Evolutionary conservation across 1,140 invertebrate genomes (phyloP).

Genomic region (Heliconius hermathena): DNA sequence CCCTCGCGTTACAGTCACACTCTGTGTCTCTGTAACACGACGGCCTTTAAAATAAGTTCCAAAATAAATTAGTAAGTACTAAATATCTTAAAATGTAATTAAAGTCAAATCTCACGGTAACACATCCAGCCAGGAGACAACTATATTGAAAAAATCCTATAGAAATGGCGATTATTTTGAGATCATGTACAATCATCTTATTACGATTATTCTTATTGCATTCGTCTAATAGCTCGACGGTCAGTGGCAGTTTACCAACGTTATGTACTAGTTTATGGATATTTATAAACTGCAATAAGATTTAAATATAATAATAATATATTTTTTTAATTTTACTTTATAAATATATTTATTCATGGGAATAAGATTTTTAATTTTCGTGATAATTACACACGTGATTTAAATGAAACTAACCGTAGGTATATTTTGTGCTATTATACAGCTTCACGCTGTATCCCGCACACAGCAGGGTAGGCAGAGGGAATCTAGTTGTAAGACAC

Average conservation of each 20-base stretch:
- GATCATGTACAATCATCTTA: slow-evolving; percentile 57
- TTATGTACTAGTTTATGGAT: slow-evolving; percentile 51
- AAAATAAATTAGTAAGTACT: neutral
- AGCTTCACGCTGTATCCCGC: no score
- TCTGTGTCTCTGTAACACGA: no score
- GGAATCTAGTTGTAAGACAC: no score
- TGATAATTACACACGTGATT: no score
- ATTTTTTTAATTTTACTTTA: no score
- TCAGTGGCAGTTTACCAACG: slow-evolving; percentile 46
- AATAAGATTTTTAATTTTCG: no score
- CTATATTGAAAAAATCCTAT: slow-evolving; percentile 60
- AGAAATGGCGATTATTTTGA: slow-evolving; percentile 60
- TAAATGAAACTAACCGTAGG: no score
- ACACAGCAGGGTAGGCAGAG: no score
- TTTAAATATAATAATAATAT: no score
- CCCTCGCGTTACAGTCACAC: no score
- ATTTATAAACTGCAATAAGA: slow-evolving; percentile 48
- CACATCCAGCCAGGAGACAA: slow-evolving; percentile 58
- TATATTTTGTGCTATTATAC: no score
- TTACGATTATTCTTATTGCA: slow-evolving; percentile 29
- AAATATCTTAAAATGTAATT: slow-evolving; percentile 31
- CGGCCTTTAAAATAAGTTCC: neutral
- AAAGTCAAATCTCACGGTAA: slow-evolving; percentile 51
- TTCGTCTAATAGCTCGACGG: slow-evolving; percentile 9
- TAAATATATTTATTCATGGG: no score